Evolutionary conservation across 92 coral and sea anemone genomes (phyloP).

Genomic region (Heliopora coerulea): DNA sequence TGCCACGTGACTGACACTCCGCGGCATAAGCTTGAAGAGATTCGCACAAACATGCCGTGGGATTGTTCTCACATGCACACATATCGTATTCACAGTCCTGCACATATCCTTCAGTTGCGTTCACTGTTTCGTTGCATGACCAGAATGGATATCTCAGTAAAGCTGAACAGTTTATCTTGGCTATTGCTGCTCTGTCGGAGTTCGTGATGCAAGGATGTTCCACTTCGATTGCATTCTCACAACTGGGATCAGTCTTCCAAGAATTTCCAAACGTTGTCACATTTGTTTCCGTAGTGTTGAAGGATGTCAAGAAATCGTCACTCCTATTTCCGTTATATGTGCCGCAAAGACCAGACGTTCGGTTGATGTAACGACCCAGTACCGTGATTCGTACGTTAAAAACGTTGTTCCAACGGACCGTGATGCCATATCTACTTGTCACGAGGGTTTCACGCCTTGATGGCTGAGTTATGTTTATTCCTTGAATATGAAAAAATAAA

Average conservation of each 20-base stretch:
- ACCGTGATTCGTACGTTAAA: too few relatives aligned
- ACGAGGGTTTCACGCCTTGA: too few relatives aligned
- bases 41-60: neutral
- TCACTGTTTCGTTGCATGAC: neutral
- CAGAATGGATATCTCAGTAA: too few relatives aligned
- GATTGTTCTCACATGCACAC: conserved; percentile 4
- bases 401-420: too few relatives aligned
- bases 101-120: conserved; percentile 2
- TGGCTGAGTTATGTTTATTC: too few relatives aligned
- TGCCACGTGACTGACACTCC: neutral
- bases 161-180: too few relatives aligned
- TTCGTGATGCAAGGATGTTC: neutral
- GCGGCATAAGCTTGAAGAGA: conserved; percentile 1
- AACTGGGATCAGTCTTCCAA: conserved; percentile 30
- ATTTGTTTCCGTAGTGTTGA: neutral
- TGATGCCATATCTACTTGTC: too few relatives aligned
- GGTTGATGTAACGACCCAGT: too few relatives aligned
- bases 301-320: conserved; percentile 15
- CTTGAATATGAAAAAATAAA: too few relatives aligned
- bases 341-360: too few relatives aligned
- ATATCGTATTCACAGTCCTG: conserved; percentile 4
- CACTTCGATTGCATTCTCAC: conserved; percentile 23
- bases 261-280: neutral
- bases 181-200: neutral
- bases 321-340: too few relatives aligned